A percentile compares a stretch with the other conserved stretches of the same genome.
Conservation (phyloP, 2,113 vertebrate species). For the Anser brachyrhynchus region DNA sequence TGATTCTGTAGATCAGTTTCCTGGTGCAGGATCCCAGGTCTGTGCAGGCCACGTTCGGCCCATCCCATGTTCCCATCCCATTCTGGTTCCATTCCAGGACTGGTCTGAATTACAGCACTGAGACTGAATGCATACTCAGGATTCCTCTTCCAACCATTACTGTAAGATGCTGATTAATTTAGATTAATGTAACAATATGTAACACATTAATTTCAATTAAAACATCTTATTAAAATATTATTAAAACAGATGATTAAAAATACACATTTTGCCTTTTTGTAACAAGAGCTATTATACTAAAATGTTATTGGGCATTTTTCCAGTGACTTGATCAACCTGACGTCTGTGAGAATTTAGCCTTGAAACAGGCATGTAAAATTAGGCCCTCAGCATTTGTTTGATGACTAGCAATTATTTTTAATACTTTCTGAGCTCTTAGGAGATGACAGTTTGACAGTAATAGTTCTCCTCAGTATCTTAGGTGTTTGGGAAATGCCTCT, state of each 20-base stretch:
- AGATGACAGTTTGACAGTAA: background rate
- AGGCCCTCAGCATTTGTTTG: background rate
- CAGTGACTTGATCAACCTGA: background rate
- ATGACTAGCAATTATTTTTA: constrained; percentile 35
- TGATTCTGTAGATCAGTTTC: background rate
- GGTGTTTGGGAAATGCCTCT: background rate
- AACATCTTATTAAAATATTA: background rate
- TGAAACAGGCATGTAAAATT: background rate
- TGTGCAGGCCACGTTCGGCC: background rate
- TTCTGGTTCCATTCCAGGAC: background rate
- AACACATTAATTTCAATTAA: background rate
- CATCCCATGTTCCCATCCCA: background rate
- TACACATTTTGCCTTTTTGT: background rate
- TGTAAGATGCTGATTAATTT: background rate
- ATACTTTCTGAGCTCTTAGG: background rate
- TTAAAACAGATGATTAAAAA: background rate
- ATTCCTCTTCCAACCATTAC: background rate
- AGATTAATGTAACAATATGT: background rate
- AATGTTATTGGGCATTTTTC: background rate
- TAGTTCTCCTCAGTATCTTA: background rate
- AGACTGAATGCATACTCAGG: background rate
- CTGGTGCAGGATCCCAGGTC: background rate
- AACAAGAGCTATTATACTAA: constrained; percentile 2
- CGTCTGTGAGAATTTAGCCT: background rate
- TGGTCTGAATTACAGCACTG: background rate